Evolutionary conservation across 2,888 invertebrate species (phyloP).

Genomic region (Netelia inedita): DNA sequence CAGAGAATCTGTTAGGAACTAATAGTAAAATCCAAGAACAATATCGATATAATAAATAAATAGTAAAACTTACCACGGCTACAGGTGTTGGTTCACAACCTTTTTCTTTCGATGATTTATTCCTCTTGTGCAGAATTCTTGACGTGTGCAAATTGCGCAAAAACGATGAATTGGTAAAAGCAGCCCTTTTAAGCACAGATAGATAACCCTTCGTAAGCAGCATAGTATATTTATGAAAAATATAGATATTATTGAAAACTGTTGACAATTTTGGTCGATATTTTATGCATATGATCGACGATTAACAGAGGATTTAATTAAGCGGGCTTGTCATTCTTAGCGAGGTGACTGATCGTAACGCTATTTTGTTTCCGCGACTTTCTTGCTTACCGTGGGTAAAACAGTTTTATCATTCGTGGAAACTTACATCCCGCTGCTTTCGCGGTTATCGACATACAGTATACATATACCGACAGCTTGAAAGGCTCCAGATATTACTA

Average conservation of each 20-base stretch:
- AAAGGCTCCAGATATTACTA: neutral
- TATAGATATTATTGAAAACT: neutral
- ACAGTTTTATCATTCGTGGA: neutral
- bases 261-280: neutral
- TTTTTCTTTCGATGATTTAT: slow-evolving; percentile 42
- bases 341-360: neutral
- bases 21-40: neutral
- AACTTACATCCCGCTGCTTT: neutral
- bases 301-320: slow-evolving; percentile 33
- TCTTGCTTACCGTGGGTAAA: neutral
- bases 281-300: neutral
- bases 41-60: neutral
- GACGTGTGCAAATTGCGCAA: slow-evolving; percentile 68
- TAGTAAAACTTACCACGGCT: slow-evolving; percentile 70
- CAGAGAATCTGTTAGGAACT: slow-evolving; percentile 84
- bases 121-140: slow-evolving; percentile 43
- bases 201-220: slow-evolving; percentile 2
- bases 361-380: slow-evolving; percentile 31
- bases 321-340: neutral
- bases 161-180: slow-evolving; percentile 1
- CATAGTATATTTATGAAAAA: slow-evolving; percentile 25
- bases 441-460: slow-evolving; percentile 7
- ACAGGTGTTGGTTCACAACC: slow-evolving; percentile 69
- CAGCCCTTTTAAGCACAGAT: slow-evolving; percentile 12
- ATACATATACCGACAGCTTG: neutral